Percentiles rank a stretch among this genome's conserved stretches.
Evolutionary conservation across 1,140 invertebrate species (phyloP).

Genomic region (Stratiolaelaps scimitus): DNA sequence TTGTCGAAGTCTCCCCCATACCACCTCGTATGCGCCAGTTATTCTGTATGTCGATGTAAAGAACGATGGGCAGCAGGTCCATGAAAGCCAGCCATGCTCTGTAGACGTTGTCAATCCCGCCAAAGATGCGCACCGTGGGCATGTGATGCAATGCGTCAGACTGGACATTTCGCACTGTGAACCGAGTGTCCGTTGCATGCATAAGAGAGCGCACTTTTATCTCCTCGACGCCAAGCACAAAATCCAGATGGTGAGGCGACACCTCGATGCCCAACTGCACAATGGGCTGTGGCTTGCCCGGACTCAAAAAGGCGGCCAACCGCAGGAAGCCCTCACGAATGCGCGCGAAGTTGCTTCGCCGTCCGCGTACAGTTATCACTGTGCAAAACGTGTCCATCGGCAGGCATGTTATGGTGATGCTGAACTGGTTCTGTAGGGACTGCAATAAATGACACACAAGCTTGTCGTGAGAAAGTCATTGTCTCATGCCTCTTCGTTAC

Average conservation of each 20-base stretch:
- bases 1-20: too few relatives aligned
- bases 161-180: neutral
- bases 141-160: neutral
- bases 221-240: neutral
- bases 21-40: too few relatives aligned
- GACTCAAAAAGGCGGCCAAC: neutral
- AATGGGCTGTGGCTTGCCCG: neutral
- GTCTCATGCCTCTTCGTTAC: neutral
- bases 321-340: neutral
- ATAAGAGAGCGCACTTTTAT: neutral
- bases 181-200: neutral
- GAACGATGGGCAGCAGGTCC: neutral
- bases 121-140: slow-evolving; percentile 21
- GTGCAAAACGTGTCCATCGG: neutral
- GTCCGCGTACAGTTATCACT: slow-evolving; percentile 1
- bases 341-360: neutral
- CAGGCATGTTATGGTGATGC: neutral
- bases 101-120: slow-evolving; percentile 5
- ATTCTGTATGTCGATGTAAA: neutral
- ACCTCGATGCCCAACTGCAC: slow-evolving; percentile 21
- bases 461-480: neutral
- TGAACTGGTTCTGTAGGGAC: neutral
- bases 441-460: neutral
- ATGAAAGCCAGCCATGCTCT: slow-evolving; percentile 9
- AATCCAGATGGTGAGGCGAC: slow-evolving; percentile 22